Evolutionary conservation across 1,140 invertebrate species (phyloP), one percentile per base, ranked within the genome.

Genomic region (Halictus rubicundus): DNA sequence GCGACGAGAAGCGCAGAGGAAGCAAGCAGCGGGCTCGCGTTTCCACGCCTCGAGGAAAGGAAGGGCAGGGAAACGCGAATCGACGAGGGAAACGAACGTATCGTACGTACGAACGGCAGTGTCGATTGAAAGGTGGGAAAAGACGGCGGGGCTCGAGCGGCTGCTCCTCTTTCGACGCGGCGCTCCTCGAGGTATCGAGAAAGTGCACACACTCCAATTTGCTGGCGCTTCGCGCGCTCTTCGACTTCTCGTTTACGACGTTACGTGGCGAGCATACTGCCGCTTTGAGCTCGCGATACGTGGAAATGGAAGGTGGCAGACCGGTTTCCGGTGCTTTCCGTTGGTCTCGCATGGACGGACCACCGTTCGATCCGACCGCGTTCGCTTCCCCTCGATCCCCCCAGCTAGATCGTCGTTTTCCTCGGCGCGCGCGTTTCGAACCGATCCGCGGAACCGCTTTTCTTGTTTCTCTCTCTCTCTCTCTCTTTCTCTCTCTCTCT

Each of bases 231-330:
- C 49, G 74, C 63, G 83, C 68, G 57, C 83, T 77, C 65, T 80
- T 83, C 81, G 79, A 65, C 68, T 68, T 82, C 71, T 72, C 81
- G 83, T 82, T 84, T 84, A 84, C 81, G 81, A 84, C 37, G 80
- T 82, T 84, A 84, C 83, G 83, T 84, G 83, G 42, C 60, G 46
- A 72, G 80, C 80, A 84, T 84, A 82, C 78, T 52, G 80, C 12
- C 25, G 32, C 54, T 76, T 76, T 78, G 59, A 70, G 25, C 59
- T 27, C 21, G 23, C 59, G 27, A 42, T 54, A 52, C 19, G 42
- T 8, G 49, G 16, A 27, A 75, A 75, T 75, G 52, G 32, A 59
- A 66, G 32, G 49, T 9, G 25, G 25, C 59, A 57, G 42, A 46
- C 42, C 32, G 61, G 63, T 39, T 42, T n/a, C 37, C n/a, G 42